Evolutionary conservation across 2,113 vertebrate species (phyloP), one percentile per base, ranked within the genome.

Genomic region (Ctenodactylus gundi): DNA sequence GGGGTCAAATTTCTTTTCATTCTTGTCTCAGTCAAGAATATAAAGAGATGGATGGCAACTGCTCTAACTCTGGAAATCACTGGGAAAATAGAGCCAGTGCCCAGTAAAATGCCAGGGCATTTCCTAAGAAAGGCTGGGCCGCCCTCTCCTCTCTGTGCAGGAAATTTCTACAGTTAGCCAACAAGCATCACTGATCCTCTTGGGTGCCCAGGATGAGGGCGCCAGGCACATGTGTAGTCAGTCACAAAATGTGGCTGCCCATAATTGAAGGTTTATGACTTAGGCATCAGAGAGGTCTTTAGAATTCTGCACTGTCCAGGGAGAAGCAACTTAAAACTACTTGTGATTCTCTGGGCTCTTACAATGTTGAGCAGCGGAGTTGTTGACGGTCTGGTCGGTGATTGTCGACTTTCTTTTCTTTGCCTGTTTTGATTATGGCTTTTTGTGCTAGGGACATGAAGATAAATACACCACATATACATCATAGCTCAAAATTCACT

Each of bases 81-180:
- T 84, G 58, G 73, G 82, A 94, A 67, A 88, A 88, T 82, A 78
- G 36, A 96, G 58, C 93, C n/a, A n/a, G n/a, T n/a, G n/a, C n/a
- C n/a, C n/a, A n/a, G n/a, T n/a, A n/a, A n/a, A n/a, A n/a, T n/a
- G n/a, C n/a, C n/a, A n/a, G n/a, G n/a, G n/a, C n/a, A n/a, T n/a
- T n/a, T n/a, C n/a, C n/a, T n/a, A n/a, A n/a, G n/a, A n/a, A n/a
- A n/a, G n/a, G n/a, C 39, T 41, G 3, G 17, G 1, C 6, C 29
- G 9, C 29, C 23, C 21, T 3, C 29, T 58, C 44, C 7, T 6
- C 25, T 46, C 49, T 93, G 73, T 51, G 14, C 49, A 91, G 62
- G 83, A 91, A 77, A 27, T 25, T 44, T 25, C 23, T 34, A 51
- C 51, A 64, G 41, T 94, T 85, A 68, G 31, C 64, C 58, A 81